Conservation (phyloP, 1,140 invertebrate species). For the Chrysopa pallens region DNA sequence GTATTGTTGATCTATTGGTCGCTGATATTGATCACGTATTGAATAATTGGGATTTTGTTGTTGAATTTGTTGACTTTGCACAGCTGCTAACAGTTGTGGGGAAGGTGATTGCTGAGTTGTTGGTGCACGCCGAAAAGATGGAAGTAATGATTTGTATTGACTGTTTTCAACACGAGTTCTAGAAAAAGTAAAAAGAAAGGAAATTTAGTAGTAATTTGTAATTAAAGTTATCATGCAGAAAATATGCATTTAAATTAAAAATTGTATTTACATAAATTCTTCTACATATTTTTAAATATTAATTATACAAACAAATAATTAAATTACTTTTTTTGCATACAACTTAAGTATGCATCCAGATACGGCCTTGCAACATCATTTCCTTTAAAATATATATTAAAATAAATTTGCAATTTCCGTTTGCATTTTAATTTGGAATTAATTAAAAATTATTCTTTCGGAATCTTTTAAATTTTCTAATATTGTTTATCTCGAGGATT, state of each 20-base stretch:
- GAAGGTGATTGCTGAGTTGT: not conserved
- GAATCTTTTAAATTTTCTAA: no score
- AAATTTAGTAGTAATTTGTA: not conserved
- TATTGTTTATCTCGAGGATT: no score
- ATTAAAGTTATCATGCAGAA: not conserved
- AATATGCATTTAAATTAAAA: not conserved
- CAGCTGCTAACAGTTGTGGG: not conserved
- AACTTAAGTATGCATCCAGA: no score
- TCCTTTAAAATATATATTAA: no score
- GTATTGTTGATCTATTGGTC: not conserved
- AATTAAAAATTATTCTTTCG: no score
- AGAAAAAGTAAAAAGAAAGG: not conserved
- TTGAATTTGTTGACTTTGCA: not conserved
- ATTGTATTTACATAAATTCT: not conserved
- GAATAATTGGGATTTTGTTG: not conserved
- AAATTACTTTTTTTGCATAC: no score
- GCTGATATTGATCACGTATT: not conserved
- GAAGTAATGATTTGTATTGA: not conserved
- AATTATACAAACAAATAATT: no score
- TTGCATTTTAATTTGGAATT: no score
- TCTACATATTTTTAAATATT: no score
- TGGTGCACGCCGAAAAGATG: not conserved
- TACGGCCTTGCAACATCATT: no score
- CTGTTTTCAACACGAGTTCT: not conserved
- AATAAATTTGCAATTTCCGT: no score